Conservation (phyloP, 2,797 vertebrate species). For the Alfaro cultratus region DNA sequence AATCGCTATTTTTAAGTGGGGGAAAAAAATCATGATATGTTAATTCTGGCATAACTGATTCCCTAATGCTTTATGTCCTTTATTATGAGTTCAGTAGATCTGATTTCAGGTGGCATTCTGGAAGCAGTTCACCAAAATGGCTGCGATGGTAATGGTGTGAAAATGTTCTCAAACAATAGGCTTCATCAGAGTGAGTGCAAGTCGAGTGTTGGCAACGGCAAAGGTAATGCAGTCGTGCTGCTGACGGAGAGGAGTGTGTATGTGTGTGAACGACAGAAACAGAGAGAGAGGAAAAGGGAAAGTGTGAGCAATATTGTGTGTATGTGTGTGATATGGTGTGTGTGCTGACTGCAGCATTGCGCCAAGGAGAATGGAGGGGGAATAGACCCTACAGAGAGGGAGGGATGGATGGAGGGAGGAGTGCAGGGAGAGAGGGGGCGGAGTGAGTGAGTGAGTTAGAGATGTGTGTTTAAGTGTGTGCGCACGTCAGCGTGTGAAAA, state of each 20-base stretch:
- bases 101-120: slow-evolving; percentile 17
- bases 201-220: slow-evolving; percentile 56
- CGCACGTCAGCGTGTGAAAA: slow-evolving; percentile 46
- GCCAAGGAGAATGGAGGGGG: slow-evolving; percentile 81
- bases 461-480: slow-evolving; percentile 35
- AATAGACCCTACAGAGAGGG: slow-evolving; percentile 77
- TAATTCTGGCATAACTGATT: neutral
- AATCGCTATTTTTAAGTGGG: neutral
- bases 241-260: slow-evolving; percentile 47
- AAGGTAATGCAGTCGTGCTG: slow-evolving; percentile 76
- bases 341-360: slow-evolving; percentile 83
- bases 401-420: slow-evolving; percentile 17
- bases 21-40: neutral
- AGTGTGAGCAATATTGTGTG: slow-evolving; percentile 41
- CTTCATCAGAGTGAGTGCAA: slow-evolving; percentile 32
- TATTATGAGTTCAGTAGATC: slow-evolving; percentile 1
- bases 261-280: slow-evolving; percentile 31
- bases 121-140: slow-evolving; percentile 16
- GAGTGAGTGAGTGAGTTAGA: slow-evolving; percentile 51
- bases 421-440: slow-evolving; percentile 47
- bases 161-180: slow-evolving; percentile 42
- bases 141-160: slow-evolving; percentile 19
- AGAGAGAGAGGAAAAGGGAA: slow-evolving; percentile 13
- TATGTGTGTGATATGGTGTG: slow-evolving; percentile 64
- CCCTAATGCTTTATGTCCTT: neutral